Evolutionary conservation across 1,140 invertebrate species (phyloP).

Genomic region (Dendroctonus ponderosae): DNA sequence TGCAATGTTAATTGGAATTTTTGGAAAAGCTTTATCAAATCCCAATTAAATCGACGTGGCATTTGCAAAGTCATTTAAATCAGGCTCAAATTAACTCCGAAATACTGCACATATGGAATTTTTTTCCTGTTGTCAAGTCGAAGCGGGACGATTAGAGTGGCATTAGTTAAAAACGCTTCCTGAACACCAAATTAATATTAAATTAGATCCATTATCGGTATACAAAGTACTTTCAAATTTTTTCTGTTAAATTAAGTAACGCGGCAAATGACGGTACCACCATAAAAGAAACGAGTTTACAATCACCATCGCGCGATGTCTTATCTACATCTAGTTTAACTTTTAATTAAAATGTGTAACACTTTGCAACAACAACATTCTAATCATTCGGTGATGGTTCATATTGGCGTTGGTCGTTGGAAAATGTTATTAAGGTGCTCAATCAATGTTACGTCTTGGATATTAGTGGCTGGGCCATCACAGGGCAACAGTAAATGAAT

Average conservation of each 20-base stretch:
- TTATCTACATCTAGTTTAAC: constrained; percentile 17
- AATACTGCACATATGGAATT: no score
- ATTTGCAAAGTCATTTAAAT: no score
- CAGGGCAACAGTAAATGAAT: constrained; percentile 21
- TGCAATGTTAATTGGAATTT: no score
- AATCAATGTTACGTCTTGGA: background rate
- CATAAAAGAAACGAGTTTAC: constrained; percentile 28
- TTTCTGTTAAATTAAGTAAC: constrained; percentile 32
- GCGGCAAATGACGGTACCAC: constrained; percentile 26
- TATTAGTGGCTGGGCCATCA: background rate
- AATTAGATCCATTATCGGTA: constrained; percentile 30
- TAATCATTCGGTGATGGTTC: background rate
- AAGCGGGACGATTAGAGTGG: constrained; percentile 2
- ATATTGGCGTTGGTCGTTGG: background rate
- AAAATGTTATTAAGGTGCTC: background rate
- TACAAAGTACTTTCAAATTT: constrained; percentile 31
- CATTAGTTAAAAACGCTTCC: constrained; percentile 24
- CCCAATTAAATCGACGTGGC: no score
- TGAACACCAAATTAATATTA: constrained; percentile 30
- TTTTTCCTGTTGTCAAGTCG: no score
- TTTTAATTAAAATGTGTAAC: constrained; percentile 31
- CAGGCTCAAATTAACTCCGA: no score
- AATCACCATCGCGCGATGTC: constrained; percentile 24
- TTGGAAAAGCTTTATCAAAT: no score
- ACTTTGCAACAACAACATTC: constrained; percentile 1